Conservation (phyloP, 2,888 invertebrate genomes). For the Leucophenga montana region DNA sequence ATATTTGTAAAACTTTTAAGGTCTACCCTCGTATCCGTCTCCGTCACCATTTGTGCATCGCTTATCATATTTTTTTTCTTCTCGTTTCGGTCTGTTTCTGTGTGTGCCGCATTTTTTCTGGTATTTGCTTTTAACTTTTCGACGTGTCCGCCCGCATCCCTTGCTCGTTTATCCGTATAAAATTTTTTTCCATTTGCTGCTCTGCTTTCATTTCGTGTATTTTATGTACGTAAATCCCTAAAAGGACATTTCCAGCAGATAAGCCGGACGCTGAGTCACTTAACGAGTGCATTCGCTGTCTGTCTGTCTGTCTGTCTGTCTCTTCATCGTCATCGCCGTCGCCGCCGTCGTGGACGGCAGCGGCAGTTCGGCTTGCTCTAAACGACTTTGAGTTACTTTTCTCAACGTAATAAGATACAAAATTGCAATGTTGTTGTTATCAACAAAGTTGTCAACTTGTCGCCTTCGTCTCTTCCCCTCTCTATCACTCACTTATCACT, state of each 20-base stretch:
- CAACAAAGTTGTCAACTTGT: slow-evolving; percentile 17
- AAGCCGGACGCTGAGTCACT: slow-evolving; percentile 55
- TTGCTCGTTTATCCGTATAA: slow-evolving; percentile 20
- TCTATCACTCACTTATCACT: no score
- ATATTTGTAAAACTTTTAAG: neutral
- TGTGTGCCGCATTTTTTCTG: slow-evolving; percentile 13
- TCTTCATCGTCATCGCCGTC: slow-evolving; percentile 2
- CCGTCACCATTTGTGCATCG: neutral
- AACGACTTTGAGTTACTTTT: slow-evolving; percentile 26
- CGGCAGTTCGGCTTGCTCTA: slow-evolving; percentile 6
- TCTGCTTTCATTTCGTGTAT: slow-evolving; percentile 57
- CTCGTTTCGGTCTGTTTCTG: slow-evolving; percentile 15
- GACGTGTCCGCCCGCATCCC: slow-evolving; percentile 28
- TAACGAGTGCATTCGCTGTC: slow-evolving; percentile 25
- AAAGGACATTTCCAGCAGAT: slow-evolving; percentile 57
- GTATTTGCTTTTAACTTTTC: slow-evolving; percentile 27
- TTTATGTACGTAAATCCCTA: slow-evolving; percentile 60
- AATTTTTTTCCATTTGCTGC: neutral
- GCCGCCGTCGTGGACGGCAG: neutral
- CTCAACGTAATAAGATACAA: slow-evolving; percentile 58
- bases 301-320: slow-evolving; percentile 16
- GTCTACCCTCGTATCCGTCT: no score
- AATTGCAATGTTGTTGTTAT: slow-evolving; percentile 57
- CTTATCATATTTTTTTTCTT: slow-evolving; percentile 15
- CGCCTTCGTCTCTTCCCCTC: neutral